Evolutionary conservation across 1,140 invertebrate genomes (phyloP), one percentile per base, ranked within the genome.

Genomic region (Papilio aristodemus): DNA sequence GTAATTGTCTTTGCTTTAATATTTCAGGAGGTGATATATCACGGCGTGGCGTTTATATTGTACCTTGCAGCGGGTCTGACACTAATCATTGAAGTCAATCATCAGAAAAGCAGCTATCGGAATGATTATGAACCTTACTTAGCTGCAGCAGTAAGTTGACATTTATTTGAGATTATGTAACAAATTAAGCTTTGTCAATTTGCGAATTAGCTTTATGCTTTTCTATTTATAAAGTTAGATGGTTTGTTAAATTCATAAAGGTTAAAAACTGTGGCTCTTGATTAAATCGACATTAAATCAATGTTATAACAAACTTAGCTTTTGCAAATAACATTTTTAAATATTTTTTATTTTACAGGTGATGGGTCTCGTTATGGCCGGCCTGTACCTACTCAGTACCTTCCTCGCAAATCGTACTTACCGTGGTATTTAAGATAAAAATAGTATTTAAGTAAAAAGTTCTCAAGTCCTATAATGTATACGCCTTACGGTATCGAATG

Each of bases 21-120:
- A 3, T 22, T 93, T 25, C 86, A 97, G 96, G 96, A 97, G 92
- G 92, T 96, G 25, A 93, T 96, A 36, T 97, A 96, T 78, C 96
- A 97, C 73, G 92, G 93, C 2, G 85, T 96, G 46, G 96, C 94
- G 11, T 95, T 94, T 75, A 89, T 95, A 50, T 81, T 97, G 36
- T 93, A 95, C 39, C 81, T 97, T 38, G 92, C 93, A 43, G 94
- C 95, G 0, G 94, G 95, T 4, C 82, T 95, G 19, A 93, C 92
- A 1, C 92, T 96, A 13, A 74, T 96, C 9, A 91, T 95, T 36
- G 92, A 94, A 78, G 92, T 94, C 0, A 93, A 93, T 73, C 86
- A 92, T 37, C 81, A 86, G 64, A 90, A 88, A 60, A 81, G 79
- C 25, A 75, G 75, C n/a, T 91, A 92, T 59, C 78, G 92, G 27